These are phyloP conservation scores for Drosophila austrosaltans DNA, from an alignment of 2,888 invertebrate species.

Conservation along the genomic window DNA sequence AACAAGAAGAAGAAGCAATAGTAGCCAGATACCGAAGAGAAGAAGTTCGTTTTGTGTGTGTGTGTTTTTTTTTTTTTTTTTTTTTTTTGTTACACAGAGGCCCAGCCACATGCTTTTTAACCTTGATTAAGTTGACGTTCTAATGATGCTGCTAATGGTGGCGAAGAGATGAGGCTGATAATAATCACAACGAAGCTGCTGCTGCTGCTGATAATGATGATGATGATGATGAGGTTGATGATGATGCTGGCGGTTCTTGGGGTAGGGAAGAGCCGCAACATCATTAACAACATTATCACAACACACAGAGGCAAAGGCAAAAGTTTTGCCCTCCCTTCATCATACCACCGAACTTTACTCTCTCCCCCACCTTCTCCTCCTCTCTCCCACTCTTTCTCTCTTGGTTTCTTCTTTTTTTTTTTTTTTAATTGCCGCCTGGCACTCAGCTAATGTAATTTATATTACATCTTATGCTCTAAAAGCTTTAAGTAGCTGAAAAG, in stretches of 20 bases:
- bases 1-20: neutral
- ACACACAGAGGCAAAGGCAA: slow-evolving; percentile 21
- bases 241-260: slow-evolving; percentile 26
- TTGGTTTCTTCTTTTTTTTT: slow-evolving; percentile 29
- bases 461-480: slow-evolving; percentile 76
- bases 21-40: neutral
- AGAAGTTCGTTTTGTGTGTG: neutral
- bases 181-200: slow-evolving; percentile 39
- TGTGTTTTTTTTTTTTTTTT: no score
- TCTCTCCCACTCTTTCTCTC: neutral
- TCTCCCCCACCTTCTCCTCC: neutral
- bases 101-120: slow-evolving; percentile 64
- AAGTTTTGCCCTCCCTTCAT: neutral
- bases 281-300: slow-evolving; percentile 65
- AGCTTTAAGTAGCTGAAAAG: slow-evolving; percentile 75
- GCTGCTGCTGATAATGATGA: slow-evolving; percentile 38
- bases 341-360: slow-evolving; percentile 27
- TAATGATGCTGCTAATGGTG: slow-evolving; percentile 72
- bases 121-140: slow-evolving; percentile 76
- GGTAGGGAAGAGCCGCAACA: slow-evolving; percentile 43
- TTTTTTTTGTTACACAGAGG: neutral
- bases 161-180: slow-evolving; percentile 46
- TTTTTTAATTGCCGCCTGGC: slow-evolving; percentile 72
- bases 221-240: slow-evolving; percentile 38
- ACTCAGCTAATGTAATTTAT: slow-evolving; percentile 77